Base-by-base conservation (phyloP, 1,140 invertebrate genomes). In the Eurosta solidaginis region DNA sequence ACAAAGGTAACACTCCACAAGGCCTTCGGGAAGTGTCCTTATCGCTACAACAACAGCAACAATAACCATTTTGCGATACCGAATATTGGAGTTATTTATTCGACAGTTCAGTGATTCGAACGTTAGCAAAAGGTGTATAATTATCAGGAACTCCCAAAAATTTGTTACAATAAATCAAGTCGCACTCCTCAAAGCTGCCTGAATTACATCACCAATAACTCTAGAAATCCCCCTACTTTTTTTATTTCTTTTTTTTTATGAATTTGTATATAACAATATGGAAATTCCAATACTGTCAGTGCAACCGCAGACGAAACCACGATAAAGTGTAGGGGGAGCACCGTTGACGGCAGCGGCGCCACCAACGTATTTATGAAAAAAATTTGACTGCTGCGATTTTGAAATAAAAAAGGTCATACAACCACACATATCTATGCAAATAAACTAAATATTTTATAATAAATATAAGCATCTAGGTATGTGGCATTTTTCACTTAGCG, bases 311-410 rank as follows among this genome's bases (percentile, higher is more conserved):
- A 68, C 17, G 12, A 10, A 68, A 68, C 59, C 59, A n/a, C 59
- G 36, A 68, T 68, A 68, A 68, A 68, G 33, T 68, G 59, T 33
- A 68, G 59, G n/a, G 20, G 33, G n/a, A 68, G 27, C 29, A 40
- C n/a, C 33, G 17, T n/a, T 22, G 3, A 22, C 49, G n/a, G 25
- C 25, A 27, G 52, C 59, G 59, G 1, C 59, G 59, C 59, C 33
- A 36, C n/a, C 29, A 42, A 6, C 12, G 33, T 40, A 68, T 68
- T 68, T 68, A 68, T 68, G n/a, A 68, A 68, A 68, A 40, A 40
- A 42, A 42, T 68, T 5, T 68, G 10, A 12, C 59, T 33, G 17
- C 59, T 12, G 29, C 33, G n/a, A 6, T 40, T 29, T 3, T 14
- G 22, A 68, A n/a, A n/a, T n/a, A n/a, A 68, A 68, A 68, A 3